Evolutionary conservation across 2,797 vertebrate genomes (phyloP).

Genomic region (Pipistrellus kuhlii): DNA sequence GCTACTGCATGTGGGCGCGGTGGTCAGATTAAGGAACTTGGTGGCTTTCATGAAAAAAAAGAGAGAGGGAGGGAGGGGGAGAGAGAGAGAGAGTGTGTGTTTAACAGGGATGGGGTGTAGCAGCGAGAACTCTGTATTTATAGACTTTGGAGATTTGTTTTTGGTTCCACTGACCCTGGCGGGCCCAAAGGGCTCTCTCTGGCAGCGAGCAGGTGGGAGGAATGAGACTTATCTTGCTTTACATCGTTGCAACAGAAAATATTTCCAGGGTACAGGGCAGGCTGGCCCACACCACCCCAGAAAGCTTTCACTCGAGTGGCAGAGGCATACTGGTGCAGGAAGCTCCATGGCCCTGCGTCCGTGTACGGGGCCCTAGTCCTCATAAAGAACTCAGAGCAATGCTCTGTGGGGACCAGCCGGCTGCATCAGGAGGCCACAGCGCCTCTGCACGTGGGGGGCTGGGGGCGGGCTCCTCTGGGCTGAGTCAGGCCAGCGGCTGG

Average conservation of each 20-base stretch:
- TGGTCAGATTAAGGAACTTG: neutral
- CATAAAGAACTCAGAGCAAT: neutral
- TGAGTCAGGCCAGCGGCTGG: neutral
- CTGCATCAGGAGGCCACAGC: neutral
- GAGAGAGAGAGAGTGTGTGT: too few relatives aligned
- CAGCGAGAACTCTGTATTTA: neutral
- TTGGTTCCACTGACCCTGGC: neutral
- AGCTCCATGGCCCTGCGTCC: neutral
- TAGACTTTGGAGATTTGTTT: neutral
- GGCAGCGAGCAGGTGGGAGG: neutral
- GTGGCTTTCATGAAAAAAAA: neutral
- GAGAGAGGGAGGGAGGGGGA: accelerated
- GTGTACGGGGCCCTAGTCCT: neutral
- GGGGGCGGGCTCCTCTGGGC: neutral
- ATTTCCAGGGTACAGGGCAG: neutral
- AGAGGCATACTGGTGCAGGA: too few relatives aligned
- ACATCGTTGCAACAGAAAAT: neutral
- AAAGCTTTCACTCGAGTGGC: neutral
- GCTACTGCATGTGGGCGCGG: neutral
- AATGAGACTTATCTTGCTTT: neutral
- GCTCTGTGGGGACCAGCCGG: neutral
- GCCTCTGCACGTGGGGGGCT: neutral
- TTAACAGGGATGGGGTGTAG: too few relatives aligned
- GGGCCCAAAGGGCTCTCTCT: neutral
- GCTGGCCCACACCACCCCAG: neutral